Percentiles rank a stretch among this genome's conserved stretches.
phyloP scores from a whole-genome alignment of 2,113 vertebrate species.

The Clupea harengus region DNA sequence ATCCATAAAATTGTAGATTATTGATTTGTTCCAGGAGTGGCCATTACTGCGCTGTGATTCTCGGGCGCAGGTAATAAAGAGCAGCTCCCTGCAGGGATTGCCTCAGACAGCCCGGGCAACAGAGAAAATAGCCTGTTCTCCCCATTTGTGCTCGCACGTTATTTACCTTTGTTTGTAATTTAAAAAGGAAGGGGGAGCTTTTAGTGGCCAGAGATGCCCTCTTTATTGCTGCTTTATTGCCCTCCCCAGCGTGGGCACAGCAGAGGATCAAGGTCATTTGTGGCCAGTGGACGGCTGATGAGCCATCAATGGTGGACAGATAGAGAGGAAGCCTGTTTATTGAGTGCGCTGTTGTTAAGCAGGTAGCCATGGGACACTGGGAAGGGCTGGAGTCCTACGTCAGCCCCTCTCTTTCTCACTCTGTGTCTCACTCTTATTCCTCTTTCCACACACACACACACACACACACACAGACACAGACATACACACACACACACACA shows the following conservation, averaged over 20 bases:
- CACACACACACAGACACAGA: neutral
- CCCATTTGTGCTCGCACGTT: slow-evolving; percentile 59
- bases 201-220: slow-evolving; percentile 56
- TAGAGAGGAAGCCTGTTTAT: slow-evolving; percentile 59
- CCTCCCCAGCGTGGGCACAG: slow-evolving; percentile 58
- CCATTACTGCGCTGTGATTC: slow-evolving; percentile 31
- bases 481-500: neutral
- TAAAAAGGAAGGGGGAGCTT: slow-evolving; percentile 41
- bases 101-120: slow-evolving; percentile 31
- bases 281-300: slow-evolving; percentile 58
- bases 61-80: slow-evolving; percentile 45
- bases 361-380: slow-evolving; percentile 46
- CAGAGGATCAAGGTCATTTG: slow-evolving; percentile 65
- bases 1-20: slow-evolving; percentile 41
- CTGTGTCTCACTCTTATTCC: neutral
- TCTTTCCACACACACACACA: slow-evolving; percentile 9
- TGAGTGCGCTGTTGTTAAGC: slow-evolving; percentile 58
- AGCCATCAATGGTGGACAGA: slow-evolving; percentile 55
- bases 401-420: slow-evolving; percentile 20
- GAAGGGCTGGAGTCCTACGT: slow-evolving; percentile 39
- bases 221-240: slow-evolving; percentile 66
- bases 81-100: slow-evolving; percentile 36
- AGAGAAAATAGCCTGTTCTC: slow-evolving; percentile 41
- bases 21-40: slow-evolving; percentile 46
- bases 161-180: slow-evolving; percentile 67